Conservation (phyloP, 2,888 invertebrate genomes). For the Cataglyphis albicans region DNA sequence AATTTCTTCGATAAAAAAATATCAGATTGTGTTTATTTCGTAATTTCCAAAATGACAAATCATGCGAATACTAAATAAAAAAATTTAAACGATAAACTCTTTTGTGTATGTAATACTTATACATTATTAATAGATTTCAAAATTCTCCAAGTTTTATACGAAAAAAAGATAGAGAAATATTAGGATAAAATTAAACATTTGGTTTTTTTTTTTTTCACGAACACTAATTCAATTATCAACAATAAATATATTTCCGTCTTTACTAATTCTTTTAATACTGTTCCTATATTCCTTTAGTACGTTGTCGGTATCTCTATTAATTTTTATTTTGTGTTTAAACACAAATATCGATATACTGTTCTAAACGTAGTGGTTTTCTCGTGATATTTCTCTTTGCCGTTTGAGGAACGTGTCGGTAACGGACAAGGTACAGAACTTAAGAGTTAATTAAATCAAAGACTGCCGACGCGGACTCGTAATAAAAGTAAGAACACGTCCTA, state of each 20-base stretch:
- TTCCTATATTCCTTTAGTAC: not conserved
- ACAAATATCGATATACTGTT: not conserved
- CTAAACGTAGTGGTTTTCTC: not conserved
- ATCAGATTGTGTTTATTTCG: constrained; percentile 9
- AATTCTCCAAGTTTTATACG: not conserved
- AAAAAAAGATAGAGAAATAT: not conserved
- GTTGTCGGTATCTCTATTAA: not conserved
- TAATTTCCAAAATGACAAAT: not conserved
- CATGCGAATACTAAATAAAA: constrained; percentile 32
- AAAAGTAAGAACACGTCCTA: constrained; percentile 82
- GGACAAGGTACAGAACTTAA: constrained; percentile 77
- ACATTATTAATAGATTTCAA: constrained; percentile 1
- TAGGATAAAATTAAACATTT: not conserved
- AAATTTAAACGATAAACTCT: not conserved
- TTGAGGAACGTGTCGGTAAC: constrained; percentile 58
- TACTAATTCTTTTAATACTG: not conserved
- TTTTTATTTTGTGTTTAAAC: not conserved
- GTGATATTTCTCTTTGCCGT: constrained; percentile 40
- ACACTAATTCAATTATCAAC: not conserved
- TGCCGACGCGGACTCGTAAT: constrained; percentile 84
- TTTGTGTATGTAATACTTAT: not conserved
- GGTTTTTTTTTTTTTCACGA: not conserved
- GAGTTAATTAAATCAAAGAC: constrained; percentile 86
- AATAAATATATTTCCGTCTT: not conserved
- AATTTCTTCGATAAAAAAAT: constrained; percentile 35